Conservation (phyloP, 2,113 vertebrate species). For the Aleadryas rufinucha region DNA sequence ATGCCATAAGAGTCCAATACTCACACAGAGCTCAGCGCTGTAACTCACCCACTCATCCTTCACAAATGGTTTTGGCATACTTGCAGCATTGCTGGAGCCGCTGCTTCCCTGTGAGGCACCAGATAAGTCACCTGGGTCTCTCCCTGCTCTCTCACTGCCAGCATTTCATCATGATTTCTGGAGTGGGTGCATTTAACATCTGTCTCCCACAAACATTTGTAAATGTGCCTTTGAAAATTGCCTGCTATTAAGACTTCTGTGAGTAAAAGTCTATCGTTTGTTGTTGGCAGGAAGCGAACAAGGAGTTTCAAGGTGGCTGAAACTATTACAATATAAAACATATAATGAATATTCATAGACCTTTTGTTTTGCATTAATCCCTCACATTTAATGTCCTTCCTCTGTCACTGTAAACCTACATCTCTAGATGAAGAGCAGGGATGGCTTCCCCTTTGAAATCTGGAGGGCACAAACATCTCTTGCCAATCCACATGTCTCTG, state of each 20-base stretch:
- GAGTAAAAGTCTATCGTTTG: background rate
- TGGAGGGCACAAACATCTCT: background rate
- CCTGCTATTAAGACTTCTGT: constrained; percentile 3
- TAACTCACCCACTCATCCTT: background rate
- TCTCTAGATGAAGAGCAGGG: background rate
- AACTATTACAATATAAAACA: background rate
- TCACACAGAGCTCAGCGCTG: background rate
- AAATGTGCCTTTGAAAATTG: background rate
- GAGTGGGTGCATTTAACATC: background rate
- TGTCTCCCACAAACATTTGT: background rate
- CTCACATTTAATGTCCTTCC: background rate
- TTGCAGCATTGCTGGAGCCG: background rate
- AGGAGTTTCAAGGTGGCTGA: background rate
- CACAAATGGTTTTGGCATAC: background rate
- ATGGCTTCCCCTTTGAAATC: background rate
- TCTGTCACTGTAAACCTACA: background rate
- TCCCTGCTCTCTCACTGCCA: background rate
- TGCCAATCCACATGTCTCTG: background rate
- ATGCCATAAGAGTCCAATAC: background rate
- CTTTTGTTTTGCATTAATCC: background rate
- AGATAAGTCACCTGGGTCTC: background rate
- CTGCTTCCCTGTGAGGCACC: background rate
- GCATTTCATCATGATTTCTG: background rate
- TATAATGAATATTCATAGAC: background rate
- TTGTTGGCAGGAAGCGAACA: background rate